A percentile compares a stretch with the other conserved stretches of the same genome.
phyloP scores from a whole-genome alignment of 2,113 vertebrate genomes.

The Sinocyclocheilus maitianheensis region DNA sequence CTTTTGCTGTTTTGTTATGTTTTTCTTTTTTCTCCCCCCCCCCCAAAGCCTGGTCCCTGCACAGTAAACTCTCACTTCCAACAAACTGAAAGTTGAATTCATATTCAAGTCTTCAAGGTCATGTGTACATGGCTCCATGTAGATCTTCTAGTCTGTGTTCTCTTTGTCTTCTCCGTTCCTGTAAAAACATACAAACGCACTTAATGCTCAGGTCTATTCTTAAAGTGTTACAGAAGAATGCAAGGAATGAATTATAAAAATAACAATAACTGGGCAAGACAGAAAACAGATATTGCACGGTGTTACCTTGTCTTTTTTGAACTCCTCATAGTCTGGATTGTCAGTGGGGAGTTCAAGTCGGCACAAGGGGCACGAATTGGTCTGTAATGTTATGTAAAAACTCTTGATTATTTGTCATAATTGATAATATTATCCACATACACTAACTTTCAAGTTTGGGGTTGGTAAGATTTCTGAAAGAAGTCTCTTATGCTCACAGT shows the following conservation, averaged over 20 bases:
- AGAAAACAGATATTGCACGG: not conserved
- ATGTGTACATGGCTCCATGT: slow-evolving; percentile 90
- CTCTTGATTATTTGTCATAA: no score
- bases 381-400: slow-evolving; percentile 67
- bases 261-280: not conserved
- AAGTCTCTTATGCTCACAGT: no score
- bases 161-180: slow-evolving; percentile 83
- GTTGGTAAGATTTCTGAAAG: not conserved
- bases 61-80: slow-evolving; percentile 12
- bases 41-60: slow-evolving; percentile 35
- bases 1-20: no score
- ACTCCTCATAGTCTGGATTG: slow-evolving; percentile 86
- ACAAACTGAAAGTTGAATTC: not conserved
- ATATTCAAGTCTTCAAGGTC: slow-evolving; percentile 55
- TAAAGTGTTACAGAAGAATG: not conserved
- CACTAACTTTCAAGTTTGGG: not conserved
- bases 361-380: slow-evolving; percentile 90
- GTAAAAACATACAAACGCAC: slow-evolving; percentile 3
- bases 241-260: not conserved
- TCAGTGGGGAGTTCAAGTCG: slow-evolving; percentile 88
- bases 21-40: no score
- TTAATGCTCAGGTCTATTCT: not conserved
- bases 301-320: slow-evolving; percentile 87
- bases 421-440: not conserved
- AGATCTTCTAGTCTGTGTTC: slow-evolving; percentile 84